Base-by-base conservation (phyloP, 1,140 invertebrate genomes). In the Galleria mellonella region DNA sequence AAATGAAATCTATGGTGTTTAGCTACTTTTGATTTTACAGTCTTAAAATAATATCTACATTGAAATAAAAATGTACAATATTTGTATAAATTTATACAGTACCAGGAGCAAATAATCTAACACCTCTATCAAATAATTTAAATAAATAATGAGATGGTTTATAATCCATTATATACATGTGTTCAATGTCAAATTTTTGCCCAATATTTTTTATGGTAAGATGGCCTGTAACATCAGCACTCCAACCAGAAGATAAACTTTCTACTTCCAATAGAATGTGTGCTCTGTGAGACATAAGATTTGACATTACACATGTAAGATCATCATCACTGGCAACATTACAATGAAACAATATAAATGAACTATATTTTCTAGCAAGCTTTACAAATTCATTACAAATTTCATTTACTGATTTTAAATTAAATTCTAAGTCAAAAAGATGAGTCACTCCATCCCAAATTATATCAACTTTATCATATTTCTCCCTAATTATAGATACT, bases 361-460 rank as follows among this genome's bases (percentile, higher is more conserved):
- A 73, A 45, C 68, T 74, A 33, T 62, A 68, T 42, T 59, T 56
- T 32, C 61, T 58, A 9, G 67, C 44, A 58, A 74, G 59, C 55
- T 78, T 43, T 56, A 77, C 69, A 43, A 88, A 56, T 58, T 87
- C 70, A 85, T 88, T 39, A 87, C 71, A 73, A 88, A 91, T 71
- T 57, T 68, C 61, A 64, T 90, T 87, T 2, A 90, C 75, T 49
- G 89, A 78, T 48, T 61, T 76, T 1, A 90, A 47, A 62, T 67
- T 83, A 11, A 88, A 86, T 43, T 89, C 87, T 43, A 93, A 68
- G 72, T 92, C 89, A 56, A 91, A 87, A 9, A 94, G 79, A 69
- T 93, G 90, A 43, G 89, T 91, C 9, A 93, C 46, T 60, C 93
- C 92, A 61, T 94, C 92, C 40, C 94, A 86, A 40, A 94, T 87